Evolutionary conservation across 2,113 vertebrate genomes (phyloP), one percentile per base, ranked within the genome.

Genomic region (Pseudopipra pipra): DNA sequence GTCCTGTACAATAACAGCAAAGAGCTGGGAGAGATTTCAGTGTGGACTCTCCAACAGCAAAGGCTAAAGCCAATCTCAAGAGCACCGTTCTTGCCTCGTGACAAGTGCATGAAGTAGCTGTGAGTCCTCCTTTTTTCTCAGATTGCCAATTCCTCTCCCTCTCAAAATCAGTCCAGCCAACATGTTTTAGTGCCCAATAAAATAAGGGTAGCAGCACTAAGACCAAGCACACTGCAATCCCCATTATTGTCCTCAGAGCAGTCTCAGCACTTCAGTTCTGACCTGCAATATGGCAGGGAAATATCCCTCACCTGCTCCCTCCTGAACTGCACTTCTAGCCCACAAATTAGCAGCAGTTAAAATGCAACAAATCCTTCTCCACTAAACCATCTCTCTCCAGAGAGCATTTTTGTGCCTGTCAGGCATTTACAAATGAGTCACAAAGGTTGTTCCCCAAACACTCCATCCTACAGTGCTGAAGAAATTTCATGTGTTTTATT

Each of bases 281-380:
- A 56, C 58, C 71, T 66, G 46, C 61, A 83, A n/a, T 11, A 65
- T 71, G 6, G 62, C 55, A 83, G 27, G 27, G 46, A 91, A 73
- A 12, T 4, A 5, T n/a, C 73, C 46, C 67, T 68, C 72, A 70
- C 39, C 71, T 39, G 27, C 58, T 85, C 44, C 72, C 31, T 33
- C 44, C 72, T 59, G 27, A 87, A 39, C 22, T 83, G 67, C 90
- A 79, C 72, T 85, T 70, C 78, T 49, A 89, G 39, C 39, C 65
- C 52, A 87, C 71, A 88, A 66, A 76, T 28, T 8, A 91, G 52
- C 12, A 70, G 47, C 9, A 80, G 62, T 72, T 85, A 65, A 82
- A 93, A 76, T n/a, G 31, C 62, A 91, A 79, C 63, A 90, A 73
- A 79, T 52, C n/a, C 63, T 86, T 70, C 79, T 87, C 55, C 55